phyloP scores from a whole-genome alignment of 2,113 vertebrate genomes.

The Corythaeola cristata region DNA sequence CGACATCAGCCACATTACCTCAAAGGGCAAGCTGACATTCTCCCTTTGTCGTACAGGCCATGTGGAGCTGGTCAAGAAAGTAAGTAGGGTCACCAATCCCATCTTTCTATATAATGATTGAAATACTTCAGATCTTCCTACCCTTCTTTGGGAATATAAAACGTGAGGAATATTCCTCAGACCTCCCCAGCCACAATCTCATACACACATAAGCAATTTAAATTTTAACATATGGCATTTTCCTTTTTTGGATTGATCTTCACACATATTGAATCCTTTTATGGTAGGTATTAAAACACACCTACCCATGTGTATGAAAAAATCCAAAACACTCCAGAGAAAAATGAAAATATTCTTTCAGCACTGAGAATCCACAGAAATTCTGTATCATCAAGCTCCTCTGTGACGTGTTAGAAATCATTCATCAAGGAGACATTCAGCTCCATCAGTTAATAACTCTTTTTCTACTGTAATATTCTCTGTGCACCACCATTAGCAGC shows the following conservation, averaged over 20 bases:
- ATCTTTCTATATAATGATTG: neutral
- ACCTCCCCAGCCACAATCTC: neutral
- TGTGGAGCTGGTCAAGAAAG: neutral
- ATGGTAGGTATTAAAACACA: neutral
- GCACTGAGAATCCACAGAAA: neutral
- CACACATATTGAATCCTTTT: neutral
- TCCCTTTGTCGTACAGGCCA: neutral
- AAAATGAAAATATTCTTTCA: neutral
- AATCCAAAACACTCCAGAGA: neutral
- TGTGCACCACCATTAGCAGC: fast-evolving
- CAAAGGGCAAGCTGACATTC: neutral
- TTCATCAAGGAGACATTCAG: neutral
- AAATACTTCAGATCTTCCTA: neutral
- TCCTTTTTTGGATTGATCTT: neutral
- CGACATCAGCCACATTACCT: neutral
- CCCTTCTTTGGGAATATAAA: neutral
- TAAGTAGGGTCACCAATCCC: neutral
- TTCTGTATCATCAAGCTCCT: neutral
- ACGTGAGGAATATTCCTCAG: neutral
- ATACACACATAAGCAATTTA: neutral
- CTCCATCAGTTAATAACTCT: neutral
- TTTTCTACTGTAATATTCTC: neutral
- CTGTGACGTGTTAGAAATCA: neutral
- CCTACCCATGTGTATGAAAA: neutral
- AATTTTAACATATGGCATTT: neutral